phyloP scores from a whole-genome alignment of 2,113 vertebrate species.

The Spermophilus dauricus region DNA sequence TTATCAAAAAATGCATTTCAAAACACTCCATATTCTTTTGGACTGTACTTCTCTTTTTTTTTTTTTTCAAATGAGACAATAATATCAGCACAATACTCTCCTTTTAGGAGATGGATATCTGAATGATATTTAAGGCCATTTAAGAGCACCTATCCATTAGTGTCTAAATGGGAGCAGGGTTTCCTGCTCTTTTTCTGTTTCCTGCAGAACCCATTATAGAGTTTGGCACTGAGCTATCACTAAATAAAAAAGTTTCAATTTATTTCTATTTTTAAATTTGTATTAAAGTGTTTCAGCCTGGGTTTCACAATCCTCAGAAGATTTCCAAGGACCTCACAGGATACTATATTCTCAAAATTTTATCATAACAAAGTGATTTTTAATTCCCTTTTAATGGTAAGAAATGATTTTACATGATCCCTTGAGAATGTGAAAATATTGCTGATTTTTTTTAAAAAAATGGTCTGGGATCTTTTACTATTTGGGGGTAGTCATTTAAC shows the following conservation, averaged over 20 bases:
- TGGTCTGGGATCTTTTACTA: neutral
- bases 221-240: neutral
- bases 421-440: neutral
- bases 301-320: neutral
- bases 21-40: neutral
- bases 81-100: neutral
- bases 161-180: neutral
- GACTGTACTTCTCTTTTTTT: neutral
- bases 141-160: neutral
- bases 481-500: neutral
- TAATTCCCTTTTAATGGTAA: constrained; percentile 20
- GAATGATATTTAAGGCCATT: neutral
- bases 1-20: neutral
- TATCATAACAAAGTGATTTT: constrained; percentile 30
- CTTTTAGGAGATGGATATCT: neutral
- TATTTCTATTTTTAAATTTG: constrained; percentile 49
- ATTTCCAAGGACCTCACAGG: neutral
- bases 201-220: neutral
- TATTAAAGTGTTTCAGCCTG: neutral
- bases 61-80: neutral
- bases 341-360: neutral
- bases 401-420: neutral
- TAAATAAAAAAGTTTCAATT: constrained; percentile 16
- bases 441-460: neutral
- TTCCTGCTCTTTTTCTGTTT: neutral